phyloP scores from a whole-genome alignment of 1,140 invertebrate genomes.

The Scaptomyza graminum region DNA sequence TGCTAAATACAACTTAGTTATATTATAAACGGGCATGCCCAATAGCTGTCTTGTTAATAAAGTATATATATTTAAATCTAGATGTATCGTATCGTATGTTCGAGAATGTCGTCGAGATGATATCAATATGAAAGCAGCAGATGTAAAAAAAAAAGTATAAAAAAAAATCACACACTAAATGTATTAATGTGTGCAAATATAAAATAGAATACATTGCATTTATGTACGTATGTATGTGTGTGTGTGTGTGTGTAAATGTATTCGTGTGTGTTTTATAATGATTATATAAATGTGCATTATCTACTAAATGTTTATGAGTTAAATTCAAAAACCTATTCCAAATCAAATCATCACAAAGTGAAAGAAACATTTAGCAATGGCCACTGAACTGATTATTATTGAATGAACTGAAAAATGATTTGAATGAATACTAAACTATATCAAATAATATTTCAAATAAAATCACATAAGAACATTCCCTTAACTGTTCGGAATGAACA shows the following conservation, averaged over 20 bases:
- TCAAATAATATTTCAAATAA: neutral
- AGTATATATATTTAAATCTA: conserved; percentile 27
- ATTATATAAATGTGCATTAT: conserved; percentile 9
- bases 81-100: conserved; percentile 17
- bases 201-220: conserved; percentile 31
- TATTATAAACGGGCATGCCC: conserved; percentile 46
- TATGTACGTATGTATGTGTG: conserved; percentile 35
- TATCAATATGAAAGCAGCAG: conserved; percentile 82
- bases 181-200: conserved; percentile 26
- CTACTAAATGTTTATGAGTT: conserved; percentile 1
- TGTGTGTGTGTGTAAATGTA: conserved; percentile 4
- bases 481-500: neutral
- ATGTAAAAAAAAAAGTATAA: conserved; percentile 41
- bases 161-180: conserved; percentile 15
- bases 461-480: conserved; percentile 7
- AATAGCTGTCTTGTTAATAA: conserved; percentile 50
- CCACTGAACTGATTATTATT: neutral
- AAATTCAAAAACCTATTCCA: conserved; percentile 16
- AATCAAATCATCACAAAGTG: conserved; percentile 8
- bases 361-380: neutral
- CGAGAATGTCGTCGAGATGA: conserved; percentile 64
- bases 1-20: conserved; percentile 80
- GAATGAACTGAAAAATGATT: neutral
- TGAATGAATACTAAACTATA: neutral
- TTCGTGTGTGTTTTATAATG: conserved; percentile 42